phyloP scores from a whole-genome alignment of 2,888 invertebrate genomes.

The Andrena trimmerana region DNA sequence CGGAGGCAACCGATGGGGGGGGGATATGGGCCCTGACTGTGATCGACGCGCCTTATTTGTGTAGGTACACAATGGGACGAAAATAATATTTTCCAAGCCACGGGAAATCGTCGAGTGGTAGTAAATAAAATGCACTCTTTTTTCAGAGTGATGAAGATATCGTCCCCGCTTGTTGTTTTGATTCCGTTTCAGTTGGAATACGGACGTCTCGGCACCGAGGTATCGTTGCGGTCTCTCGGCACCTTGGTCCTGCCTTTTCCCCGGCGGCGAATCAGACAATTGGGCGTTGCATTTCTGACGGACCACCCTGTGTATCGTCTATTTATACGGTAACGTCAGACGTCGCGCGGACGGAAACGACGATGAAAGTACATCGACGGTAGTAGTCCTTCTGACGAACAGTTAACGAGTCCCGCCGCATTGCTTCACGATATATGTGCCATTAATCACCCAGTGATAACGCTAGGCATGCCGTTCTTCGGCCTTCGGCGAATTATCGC shows the following conservation, averaged over 20 bases:
- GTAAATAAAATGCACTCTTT: too few relatives aligned
- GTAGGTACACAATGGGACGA: constrained; percentile 4
- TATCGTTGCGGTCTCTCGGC: neutral
- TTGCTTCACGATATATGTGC: constrained; percentile 22
- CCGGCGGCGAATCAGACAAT: neutral
- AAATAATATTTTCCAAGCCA: neutral
- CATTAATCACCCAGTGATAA: constrained; percentile 42
- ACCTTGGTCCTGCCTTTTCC: neutral
- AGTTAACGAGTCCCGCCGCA: constrained; percentile 21
- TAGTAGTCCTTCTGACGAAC: constrained; percentile 19
- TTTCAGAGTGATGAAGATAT: too few relatives aligned
- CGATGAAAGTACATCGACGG: constrained; percentile 26
- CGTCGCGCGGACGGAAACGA: constrained; percentile 50
- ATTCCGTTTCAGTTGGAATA: too few relatives aligned
- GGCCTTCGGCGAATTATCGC: constrained; percentile 34
- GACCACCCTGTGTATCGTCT: constrained; percentile 57
- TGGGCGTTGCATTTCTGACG: neutral
- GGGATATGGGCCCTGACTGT: constrained; percentile 55
- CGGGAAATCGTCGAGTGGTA: neutral
- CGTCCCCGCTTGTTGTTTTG: too few relatives aligned
- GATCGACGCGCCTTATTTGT: constrained; percentile 67
- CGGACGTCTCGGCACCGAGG: too few relatives aligned
- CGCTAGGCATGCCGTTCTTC: constrained; percentile 42
- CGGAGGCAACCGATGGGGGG: constrained; percentile 49
- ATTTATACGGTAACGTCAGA: constrained; percentile 70